These are phyloP conservation scores for Dichetophora obliterata DNA, from an alignment of 2,888 invertebrate genomes.

Conservation along the genomic window DNA sequence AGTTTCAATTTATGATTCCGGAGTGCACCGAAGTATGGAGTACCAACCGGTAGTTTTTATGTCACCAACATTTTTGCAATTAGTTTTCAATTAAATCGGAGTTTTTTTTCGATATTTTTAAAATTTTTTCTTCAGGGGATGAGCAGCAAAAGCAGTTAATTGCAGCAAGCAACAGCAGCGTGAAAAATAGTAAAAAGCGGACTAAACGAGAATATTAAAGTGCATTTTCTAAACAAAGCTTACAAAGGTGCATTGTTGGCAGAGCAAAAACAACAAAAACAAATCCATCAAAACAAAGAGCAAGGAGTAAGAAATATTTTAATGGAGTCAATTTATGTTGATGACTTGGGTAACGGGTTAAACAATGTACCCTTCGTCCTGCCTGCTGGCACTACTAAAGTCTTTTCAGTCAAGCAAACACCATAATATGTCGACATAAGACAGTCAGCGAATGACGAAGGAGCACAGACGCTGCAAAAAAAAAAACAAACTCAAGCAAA, in stretches of 20 bases:
- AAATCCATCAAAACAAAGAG: background rate
- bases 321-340: constrained; percentile 35
- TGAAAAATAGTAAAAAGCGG: constrained; percentile 11
- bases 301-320: constrained; percentile 1
- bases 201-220: constrained; percentile 7
- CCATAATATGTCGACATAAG: constrained; percentile 50
- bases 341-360: constrained; percentile 10
- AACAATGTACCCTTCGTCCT: background rate
- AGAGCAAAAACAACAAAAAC: background rate
- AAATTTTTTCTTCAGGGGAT: constrained; percentile 11
- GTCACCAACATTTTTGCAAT: constrained; percentile 30
- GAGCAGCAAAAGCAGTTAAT: constrained; percentile 5
- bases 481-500: no score
- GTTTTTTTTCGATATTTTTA: constrained; percentile 5
- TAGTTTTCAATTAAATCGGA: constrained; percentile 56
- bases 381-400: background rate
- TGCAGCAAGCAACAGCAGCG: constrained; percentile 1
- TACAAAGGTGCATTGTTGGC: constrained; percentile 14
- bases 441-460: constrained; percentile 33
- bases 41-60: background rate
- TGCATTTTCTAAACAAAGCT: constrained; percentile 25
- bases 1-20: background rate
- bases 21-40: background rate
- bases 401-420: constrained; percentile 46
- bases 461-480: background rate